Conservation (phyloP, 2,797 vertebrate species). For the Manis crassicaudata region DNA sequence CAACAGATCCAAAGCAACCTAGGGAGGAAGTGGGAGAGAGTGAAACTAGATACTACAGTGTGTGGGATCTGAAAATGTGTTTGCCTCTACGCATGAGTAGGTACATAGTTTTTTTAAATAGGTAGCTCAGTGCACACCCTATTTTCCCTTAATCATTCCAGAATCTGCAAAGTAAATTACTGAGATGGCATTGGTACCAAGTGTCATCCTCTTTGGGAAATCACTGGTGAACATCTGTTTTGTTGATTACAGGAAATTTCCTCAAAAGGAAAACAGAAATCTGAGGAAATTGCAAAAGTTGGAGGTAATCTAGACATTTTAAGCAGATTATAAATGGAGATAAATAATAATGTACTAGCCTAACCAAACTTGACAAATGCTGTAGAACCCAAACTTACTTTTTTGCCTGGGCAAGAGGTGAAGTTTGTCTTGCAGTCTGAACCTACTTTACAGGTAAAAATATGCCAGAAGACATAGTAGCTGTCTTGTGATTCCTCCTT, state of each 20-base stretch:
- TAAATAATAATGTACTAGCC: background rate
- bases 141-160: conserved; percentile 22
- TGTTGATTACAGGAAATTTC: background rate
- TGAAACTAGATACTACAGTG: background rate
- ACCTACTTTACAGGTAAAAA: background rate
- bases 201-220: background rate
- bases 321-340: background rate
- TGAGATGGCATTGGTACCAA: background rate
- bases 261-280: conserved; percentile 27
- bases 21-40: conserved; percentile 36
- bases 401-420: background rate
- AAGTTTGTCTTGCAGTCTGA: background rate
- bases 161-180: background rate
- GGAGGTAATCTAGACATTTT: background rate
- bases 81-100: background rate
- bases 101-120: background rate
- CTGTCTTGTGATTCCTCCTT: background rate
- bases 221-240: background rate
- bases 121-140: background rate
- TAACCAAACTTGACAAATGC: background rate
- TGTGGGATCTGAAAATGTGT: conserved; percentile 26
- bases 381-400: background rate
- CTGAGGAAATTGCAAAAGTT: background rate
- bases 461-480: background rate
- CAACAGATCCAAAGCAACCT: background rate